Evolutionary conservation across 2,113 vertebrate genomes (phyloP), one percentile per base, ranked within the genome.

Genomic region (Sula dactylatra): DNA sequence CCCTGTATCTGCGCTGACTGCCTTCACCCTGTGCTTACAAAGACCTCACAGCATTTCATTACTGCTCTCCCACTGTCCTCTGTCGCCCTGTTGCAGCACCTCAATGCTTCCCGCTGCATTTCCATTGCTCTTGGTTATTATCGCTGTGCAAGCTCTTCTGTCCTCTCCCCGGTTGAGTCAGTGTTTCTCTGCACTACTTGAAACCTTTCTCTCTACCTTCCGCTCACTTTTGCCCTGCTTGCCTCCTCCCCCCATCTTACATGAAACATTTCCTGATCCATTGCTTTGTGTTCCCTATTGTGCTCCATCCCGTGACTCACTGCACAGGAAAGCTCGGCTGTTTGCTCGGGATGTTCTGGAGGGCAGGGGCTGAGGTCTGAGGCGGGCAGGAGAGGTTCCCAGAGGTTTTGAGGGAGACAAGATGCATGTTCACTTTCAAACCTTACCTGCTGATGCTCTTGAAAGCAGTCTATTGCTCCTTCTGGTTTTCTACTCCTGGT

Each of bases 291-390:
- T 83, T 85, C 69, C 45, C 88, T 85, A 69, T 94, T 96, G 91
- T 95, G 62, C 72, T 94, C 27, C 61, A 91, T 85, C 79, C 77
- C 65, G 0, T 95, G 94, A 96, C 87, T 97, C 94, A 92, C 49
- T 80, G 78, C 67, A 88, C 86, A 94, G 95, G 91, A 96, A 96
- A 96, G 50, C 55, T 90, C 4, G 2, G 66, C 74, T 88, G 47
- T 95, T 97, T 91, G 71, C 47, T 73, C 0, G 64, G 81, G 62
- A 65, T 93, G 61, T 92, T 97, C 54, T 95, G 64, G 50, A 93
- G 58, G 42, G 38, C 73, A 93, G 70, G n/a, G 50, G 3, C 49
- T 95, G 77, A 95, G 45, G 17, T 64, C 81, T 74, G 11, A 7
- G 18, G 6, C 3, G 22, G 12, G 9, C 36, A 55, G 7, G 15